Conservation (phyloP, 2,113 vertebrate species). For the Ophiodon elongatus region DNA sequence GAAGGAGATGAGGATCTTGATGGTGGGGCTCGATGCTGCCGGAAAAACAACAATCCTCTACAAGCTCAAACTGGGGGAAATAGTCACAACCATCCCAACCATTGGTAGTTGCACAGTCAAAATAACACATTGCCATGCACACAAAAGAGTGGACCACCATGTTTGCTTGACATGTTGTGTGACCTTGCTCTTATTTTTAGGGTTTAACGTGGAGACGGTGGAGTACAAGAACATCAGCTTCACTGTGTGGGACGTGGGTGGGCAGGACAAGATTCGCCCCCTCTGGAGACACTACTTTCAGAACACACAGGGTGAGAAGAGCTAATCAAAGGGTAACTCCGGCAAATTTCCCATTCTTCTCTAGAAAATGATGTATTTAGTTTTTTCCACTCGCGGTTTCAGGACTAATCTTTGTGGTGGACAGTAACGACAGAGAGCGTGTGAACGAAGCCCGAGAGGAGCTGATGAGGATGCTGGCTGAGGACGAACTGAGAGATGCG, state of each 20-base stretch:
- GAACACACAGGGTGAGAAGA: conserved; percentile 96
- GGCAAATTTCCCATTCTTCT: background rate
- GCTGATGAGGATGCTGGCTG: conserved; percentile 97
- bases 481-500: conserved; percentile 95
- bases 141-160: background rate
- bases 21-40: conserved; percentile 92
- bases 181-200: conserved; percentile 74
- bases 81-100: conserved; percentile 94
- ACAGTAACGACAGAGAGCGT: conserved; percentile 96
- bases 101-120: conserved; percentile 82
- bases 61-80: conserved; percentile 93
- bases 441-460: conserved; percentile 97
- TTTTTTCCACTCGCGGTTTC: conserved; percentile 3
- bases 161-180: background rate
- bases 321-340: conserved; percentile 3
- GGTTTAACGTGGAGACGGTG: conserved; percentile 97
- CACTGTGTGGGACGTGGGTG: conserved; percentile 98
- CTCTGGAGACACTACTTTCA: conserved; percentile 99
- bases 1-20: conserved; percentile 95
- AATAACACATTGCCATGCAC: background rate
- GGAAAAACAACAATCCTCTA: conserved; percentile 96
- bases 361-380: background rate
- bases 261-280: conserved; percentile 98
- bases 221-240: conserved; percentile 99
- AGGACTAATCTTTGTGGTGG: conserved; percentile 97